Evolutionary conservation across 2,888 invertebrate species (phyloP).

Genomic region (Dolomedes plantarius): DNA sequence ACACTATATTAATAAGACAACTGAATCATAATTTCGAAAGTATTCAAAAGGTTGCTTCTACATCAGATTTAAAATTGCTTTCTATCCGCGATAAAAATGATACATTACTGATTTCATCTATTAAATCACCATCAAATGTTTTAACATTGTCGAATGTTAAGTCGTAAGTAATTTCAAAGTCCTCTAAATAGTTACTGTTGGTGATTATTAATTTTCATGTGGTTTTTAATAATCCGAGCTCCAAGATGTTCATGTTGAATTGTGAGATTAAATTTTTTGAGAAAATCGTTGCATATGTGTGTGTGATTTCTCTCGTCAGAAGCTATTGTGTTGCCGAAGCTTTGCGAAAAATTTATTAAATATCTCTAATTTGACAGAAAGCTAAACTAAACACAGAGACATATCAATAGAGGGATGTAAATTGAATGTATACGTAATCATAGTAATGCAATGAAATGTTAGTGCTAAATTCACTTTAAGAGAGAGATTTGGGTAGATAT

Average conservation of each 20-base stretch:
- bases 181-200: background rate
- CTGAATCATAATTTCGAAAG: slow-evolving; percentile 17
- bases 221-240: background rate
- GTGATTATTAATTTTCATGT: background rate
- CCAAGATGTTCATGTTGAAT: background rate
- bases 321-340: no score
- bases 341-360: no score
- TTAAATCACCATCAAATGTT: slow-evolving; percentile 2
- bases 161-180: slow-evolving; percentile 21
- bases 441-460: no score
- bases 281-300: no score
- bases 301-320: no score
- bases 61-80: slow-evolving; percentile 38
- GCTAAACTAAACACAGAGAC: no score
- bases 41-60: slow-evolving; percentile 21
- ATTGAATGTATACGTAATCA: no score
- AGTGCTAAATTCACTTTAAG: no score
- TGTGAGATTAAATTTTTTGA: no score
- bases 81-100: slow-evolving; percentile 21
- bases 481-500: no score
- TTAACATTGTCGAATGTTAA: slow-evolving; percentile 10
- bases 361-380: no score
- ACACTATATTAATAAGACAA: slow-evolving; percentile 33
- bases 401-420: no score
- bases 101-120: slow-evolving; percentile 14